These are phyloP conservation scores for Drosophila ficusphila DNA, from an alignment of 1,140 invertebrate species.

Conservation along the genomic window DNA sequence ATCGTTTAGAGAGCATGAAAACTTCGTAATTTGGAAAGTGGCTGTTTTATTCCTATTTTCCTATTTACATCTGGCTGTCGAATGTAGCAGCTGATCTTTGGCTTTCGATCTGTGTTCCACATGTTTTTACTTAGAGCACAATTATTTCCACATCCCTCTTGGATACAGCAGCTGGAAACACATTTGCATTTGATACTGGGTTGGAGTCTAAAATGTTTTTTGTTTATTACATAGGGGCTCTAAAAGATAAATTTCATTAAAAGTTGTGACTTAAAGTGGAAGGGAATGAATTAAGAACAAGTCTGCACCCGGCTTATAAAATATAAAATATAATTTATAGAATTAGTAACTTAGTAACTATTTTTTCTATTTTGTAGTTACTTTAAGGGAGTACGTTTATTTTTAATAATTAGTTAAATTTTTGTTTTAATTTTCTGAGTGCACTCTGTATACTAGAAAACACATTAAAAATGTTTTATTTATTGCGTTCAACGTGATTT, in stretches of 20 bases:
- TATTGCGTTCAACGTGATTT: conserved; percentile 34
- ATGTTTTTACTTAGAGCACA: conserved; percentile 67
- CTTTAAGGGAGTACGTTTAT: too few relatives aligned
- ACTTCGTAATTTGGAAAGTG: not conserved
- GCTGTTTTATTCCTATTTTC: not conserved
- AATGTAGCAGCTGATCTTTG: conserved; percentile 20
- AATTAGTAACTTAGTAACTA: too few relatives aligned
- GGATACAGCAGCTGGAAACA: conserved; percentile 9
- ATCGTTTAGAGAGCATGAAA: not conserved
- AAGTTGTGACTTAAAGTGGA: conserved; percentile 61
- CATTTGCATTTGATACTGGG: conserved; percentile 11
- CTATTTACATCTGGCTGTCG: conserved; percentile 2
- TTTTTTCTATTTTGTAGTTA: too few relatives aligned
- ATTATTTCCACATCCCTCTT: conserved; percentile 39
- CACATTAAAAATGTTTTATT: conserved; percentile 30
- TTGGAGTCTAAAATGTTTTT: not conserved
- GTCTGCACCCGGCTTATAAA: too few relatives aligned
- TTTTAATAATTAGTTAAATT: too few relatives aligned
- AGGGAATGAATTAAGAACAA: conserved; percentile 55
- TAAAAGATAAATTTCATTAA: conserved; percentile 36
- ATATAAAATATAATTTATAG: too few relatives aligned
- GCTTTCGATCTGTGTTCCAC: conserved; percentile 43
- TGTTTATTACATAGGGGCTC: not conserved
- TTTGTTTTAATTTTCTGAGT: not conserved
- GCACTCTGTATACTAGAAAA: not conserved